A percentile compares a stretch with the other conserved stretches of the same genome.
Conservation (phyloP, 2,113 vertebrate species). For the western clawed frog (Xenopus tropicalis) region DNA sequence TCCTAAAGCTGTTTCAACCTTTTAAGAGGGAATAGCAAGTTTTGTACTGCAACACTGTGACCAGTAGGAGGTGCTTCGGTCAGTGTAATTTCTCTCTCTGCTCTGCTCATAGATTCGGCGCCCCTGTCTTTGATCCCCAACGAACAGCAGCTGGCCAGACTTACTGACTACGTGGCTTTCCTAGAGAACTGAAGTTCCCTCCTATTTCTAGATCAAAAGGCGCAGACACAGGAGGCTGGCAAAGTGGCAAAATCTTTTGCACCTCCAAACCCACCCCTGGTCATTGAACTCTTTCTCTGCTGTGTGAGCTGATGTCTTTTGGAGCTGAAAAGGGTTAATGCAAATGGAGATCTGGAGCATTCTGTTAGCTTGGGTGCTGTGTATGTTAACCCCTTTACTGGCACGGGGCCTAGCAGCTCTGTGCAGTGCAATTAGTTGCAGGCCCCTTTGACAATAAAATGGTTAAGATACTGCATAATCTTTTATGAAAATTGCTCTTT, state of each 20-base stretch:
- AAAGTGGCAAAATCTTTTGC: slow-evolving; percentile 10
- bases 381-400: slow-evolving; percentile 9
- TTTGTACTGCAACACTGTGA: background rate
- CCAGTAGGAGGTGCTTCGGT: too few species aligned
- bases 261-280: background rate
- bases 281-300: slow-evolving; percentile 4
- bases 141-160: slow-evolving; percentile 92
- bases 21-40: background rate
- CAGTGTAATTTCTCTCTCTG: background rate
- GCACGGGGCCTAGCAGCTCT: background rate
- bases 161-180: slow-evolving; percentile 97
- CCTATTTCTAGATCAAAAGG: slow-evolving; percentile 1
- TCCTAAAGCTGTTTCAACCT: background rate
- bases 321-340: background rate
- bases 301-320: background rate
- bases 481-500: too few species aligned
- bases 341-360: background rate
- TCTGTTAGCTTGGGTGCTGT: background rate
- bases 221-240: background rate
- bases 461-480: too few species aligned
- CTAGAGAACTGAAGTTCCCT: slow-evolving; percentile 82
- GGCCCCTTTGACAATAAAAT: background rate
- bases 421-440: background rate
- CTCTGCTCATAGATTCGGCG: slow-evolving; percentile 72
- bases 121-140: slow-evolving; percentile 90